Conservation (phyloP, 1,140 invertebrate species). For the Thalassaphorura encarpata region DNA sequence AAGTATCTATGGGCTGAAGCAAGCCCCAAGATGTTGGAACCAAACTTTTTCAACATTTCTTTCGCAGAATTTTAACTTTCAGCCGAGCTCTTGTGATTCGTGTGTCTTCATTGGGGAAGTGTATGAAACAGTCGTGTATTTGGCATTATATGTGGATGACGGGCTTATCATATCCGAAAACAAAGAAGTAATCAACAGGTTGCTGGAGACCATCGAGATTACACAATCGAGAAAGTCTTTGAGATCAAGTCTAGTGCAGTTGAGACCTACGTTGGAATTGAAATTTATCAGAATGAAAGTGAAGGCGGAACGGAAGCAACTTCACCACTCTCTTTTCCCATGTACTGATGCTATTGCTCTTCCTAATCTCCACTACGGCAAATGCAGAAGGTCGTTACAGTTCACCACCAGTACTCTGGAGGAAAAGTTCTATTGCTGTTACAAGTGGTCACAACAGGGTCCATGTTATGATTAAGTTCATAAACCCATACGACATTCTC, state of each 20-base stretch:
- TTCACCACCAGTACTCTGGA: background rate
- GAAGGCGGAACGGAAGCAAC: too few species aligned
- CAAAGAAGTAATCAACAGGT: too few species aligned
- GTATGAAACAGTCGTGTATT: slow-evolving; percentile 29
- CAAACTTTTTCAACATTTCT: slow-evolving; percentile 30
- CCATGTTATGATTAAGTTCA: background rate
- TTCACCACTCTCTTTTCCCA: too few species aligned
- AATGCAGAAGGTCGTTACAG: too few species aligned
- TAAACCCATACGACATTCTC: background rate
- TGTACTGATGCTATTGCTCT: too few species aligned
- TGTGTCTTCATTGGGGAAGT: slow-evolving; percentile 36
- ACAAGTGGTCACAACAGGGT: background rate
- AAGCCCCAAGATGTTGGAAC: slow-evolving; percentile 39
- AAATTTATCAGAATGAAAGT: too few species aligned
- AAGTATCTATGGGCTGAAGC: slow-evolving; percentile 41
- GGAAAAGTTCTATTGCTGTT: background rate
- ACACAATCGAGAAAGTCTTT: too few species aligned
- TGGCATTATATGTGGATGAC: slow-evolving; percentile 43
- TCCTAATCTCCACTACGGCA: too few species aligned
- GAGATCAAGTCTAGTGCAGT: too few species aligned
- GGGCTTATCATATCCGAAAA: too few species aligned
- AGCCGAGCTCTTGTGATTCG: slow-evolving; percentile 34
- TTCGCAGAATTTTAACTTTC: slow-evolving; percentile 34
- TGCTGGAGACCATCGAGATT: too few species aligned
- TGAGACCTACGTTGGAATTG: too few species aligned